Conservation (phyloP, 2,113 vertebrate species). For the Macrotus californicus region DNA sequence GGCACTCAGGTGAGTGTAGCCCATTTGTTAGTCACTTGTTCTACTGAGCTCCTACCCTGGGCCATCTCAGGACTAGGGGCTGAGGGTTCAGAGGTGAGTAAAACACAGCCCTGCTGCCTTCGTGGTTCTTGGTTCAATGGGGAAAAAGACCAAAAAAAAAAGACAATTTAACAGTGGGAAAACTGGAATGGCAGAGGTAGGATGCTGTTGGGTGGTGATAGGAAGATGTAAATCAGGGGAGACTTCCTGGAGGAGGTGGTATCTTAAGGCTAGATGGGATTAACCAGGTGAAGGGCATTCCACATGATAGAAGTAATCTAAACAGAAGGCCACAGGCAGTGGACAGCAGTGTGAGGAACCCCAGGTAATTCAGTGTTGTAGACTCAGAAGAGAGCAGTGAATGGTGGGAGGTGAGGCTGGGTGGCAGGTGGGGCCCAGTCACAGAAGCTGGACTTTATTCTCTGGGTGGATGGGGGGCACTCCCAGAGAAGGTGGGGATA, state of each 20-base stretch:
- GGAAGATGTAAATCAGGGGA: background rate
- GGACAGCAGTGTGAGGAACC: background rate
- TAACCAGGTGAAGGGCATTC: background rate
- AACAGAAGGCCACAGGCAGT: background rate
- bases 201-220: background rate
- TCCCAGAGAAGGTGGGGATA: background rate
- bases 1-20: constrained; percentile 71
- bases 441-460: background rate
- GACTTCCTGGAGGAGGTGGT: background rate
- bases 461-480: background rate
- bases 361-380: background rate
- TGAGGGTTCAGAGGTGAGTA: background rate
- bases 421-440: background rate
- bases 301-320: background rate
- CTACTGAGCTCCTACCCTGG: background rate
- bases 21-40: background rate
- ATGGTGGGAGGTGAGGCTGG: background rate
- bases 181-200: background rate
- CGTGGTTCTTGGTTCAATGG: background rate
- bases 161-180: background rate
- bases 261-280: background rate
- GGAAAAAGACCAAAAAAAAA: background rate
- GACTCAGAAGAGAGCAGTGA: background rate
- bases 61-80: background rate
- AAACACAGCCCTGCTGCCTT: background rate